These are phyloP conservation scores for Lineus longissimus DNA, from an alignment of 1,140 invertebrate species.

Conservation along the genomic window DNA sequence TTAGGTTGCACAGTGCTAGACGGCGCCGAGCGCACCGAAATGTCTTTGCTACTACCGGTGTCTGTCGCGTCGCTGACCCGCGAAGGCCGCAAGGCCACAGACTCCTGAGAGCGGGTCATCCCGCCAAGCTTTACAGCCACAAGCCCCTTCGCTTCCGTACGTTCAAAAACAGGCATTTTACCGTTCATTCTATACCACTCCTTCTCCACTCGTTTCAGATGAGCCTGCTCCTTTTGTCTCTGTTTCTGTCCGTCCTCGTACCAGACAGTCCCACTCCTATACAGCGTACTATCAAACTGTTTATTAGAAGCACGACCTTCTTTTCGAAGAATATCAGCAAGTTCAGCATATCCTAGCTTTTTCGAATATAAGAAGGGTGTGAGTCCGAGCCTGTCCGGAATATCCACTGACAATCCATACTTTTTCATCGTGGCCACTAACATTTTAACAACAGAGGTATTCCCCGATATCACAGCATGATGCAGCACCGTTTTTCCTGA, in stretches of 20 bases:
- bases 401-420: conserved; percentile 35
- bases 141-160: neutral
- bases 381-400: conserved; percentile 35
- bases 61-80: too few species aligned
- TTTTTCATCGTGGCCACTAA: conserved; percentile 29
- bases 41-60: too few species aligned
- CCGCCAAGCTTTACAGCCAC: too few species aligned
- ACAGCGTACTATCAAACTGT: conserved; percentile 7
- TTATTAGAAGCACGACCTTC: conserved; percentile 18
- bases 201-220: conserved; percentile 1
- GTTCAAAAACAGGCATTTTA: neutral
- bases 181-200: neutral
- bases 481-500: conserved; percentile 40
- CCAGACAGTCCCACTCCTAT: neutral
- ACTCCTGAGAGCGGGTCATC: neutral
- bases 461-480: conserved; percentile 32
- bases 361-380: conserved; percentile 42
- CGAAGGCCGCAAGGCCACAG: neutral
- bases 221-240: neutral
- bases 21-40: too few species aligned
- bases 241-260: neutral
- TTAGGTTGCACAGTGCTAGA: too few species aligned
- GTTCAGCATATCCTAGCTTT: conserved; percentile 32
- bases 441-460: conserved; percentile 22
- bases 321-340: conserved; percentile 28